Evolutionary conservation across 2,888 invertebrate genomes (phyloP).

Genomic region (Macrosiphum euphorbiae): DNA sequence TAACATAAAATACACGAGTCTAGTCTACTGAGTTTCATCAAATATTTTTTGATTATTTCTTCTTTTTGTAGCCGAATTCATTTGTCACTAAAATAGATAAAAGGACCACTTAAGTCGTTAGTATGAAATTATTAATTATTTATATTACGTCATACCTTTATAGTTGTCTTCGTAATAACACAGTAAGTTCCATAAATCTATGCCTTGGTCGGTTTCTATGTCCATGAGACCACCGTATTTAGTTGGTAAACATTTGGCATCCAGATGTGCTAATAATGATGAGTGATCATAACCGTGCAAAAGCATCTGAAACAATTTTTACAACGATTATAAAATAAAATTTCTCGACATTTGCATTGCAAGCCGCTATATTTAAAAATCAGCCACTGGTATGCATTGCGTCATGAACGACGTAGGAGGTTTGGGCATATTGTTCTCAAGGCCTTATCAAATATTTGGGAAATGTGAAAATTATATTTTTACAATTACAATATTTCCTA

Average conservation of each 20-base stretch:
- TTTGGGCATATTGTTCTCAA: neutral
- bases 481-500: neutral
- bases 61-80: constrained; percentile 57
- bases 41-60: constrained; percentile 4
- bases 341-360: neutral
- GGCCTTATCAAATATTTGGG: neutral
- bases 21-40: neutral
- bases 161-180: constrained; percentile 82
- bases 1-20: neutral
- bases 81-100: constrained; percentile 46
- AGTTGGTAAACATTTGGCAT: constrained; percentile 73
- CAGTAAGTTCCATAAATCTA: constrained; percentile 81
- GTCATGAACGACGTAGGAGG: neutral
- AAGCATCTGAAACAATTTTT: constrained; percentile 72
- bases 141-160: constrained; percentile 73
- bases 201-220: constrained; percentile 78
- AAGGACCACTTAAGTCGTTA: neutral
- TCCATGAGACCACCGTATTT: constrained; percentile 81
- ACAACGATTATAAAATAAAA: neutral
- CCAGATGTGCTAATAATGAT: constrained; percentile 80
- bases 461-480: neutral
- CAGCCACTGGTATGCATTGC: neutral
- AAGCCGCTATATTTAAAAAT: neutral
- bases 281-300: constrained; percentile 85
- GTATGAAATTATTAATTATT: neutral